Evolutionary conservation across 1,140 invertebrate genomes (phyloP), one percentile per base, ranked within the genome.

Genomic region (Temnothorax nylanderi): DNA sequence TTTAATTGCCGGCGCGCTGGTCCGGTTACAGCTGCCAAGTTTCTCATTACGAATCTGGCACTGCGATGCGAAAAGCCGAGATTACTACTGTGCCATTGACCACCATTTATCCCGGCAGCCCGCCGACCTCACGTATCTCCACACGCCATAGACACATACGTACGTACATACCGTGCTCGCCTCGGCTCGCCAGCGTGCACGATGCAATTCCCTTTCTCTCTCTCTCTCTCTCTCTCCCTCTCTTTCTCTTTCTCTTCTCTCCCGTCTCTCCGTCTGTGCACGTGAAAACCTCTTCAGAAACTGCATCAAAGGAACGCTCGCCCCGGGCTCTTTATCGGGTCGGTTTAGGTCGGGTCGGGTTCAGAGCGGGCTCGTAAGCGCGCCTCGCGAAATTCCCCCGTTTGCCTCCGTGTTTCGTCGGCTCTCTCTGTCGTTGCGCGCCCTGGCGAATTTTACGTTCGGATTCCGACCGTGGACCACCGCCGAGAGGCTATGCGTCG

Each of bases 271-370:
- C 32, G 26, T 21, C 44, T 37, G 49, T 37, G 37, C 82, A 49
- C 60, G 44, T 77, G 74, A 85, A 78, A 85, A 85, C 74, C 82
- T 85, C 82, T 78, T 85, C 82, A 78, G 82, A 37, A 65, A 78
- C 82, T 85, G 74, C 74, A 65, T 85, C 82, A 85, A 87, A 85
- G 80, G 86, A 85, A 87, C 65, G 56, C 37, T 58, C 49, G 80
- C 86, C 60, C 71, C 80, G 56, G 77, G 80, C 86, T 85, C 86
- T 87, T 84, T 87, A 84, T 87, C 85, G 85, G 65, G 26, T 82
- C 54, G 41, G 54, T 82, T 82, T 54, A 51, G 51, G 54, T 86
- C 58, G 74, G 64, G 47, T 41, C 64, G 65, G 71, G 64, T 86
- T 82, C 56, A 71, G 77, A 51, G 54, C 78, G 21, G 44, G 56